Conservation (phyloP, 1,140 invertebrate species). For the Euglossa dilemma region DNA sequence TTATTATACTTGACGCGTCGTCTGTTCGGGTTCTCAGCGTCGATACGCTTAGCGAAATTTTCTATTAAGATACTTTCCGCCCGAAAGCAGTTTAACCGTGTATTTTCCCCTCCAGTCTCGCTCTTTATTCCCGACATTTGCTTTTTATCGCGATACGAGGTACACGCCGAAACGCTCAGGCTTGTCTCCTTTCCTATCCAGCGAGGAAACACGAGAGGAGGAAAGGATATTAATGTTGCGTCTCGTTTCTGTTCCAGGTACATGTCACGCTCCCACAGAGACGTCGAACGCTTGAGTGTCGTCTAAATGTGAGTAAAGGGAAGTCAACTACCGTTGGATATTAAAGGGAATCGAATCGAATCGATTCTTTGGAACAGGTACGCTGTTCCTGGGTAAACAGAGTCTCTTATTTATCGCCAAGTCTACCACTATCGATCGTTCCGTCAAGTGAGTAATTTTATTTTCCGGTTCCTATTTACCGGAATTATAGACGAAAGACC, state of each 20-base stretch:
- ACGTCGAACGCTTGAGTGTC: neutral
- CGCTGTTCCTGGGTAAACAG: neutral
- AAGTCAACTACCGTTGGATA: no score
- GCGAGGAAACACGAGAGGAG: neutral
- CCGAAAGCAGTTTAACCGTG: neutral
- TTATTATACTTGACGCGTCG: constrained; percentile 38
- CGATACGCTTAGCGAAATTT: constrained; percentile 5
- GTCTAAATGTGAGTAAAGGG: neutral
- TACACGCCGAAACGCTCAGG: neutral
- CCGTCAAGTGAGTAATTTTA: no score
- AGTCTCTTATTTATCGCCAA: no score
- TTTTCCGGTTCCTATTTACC: no score
- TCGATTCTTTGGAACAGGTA: neutral
- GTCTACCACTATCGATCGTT: no score
- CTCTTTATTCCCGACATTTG: neutral
- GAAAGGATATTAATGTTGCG: neutral
- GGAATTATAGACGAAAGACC: no score
- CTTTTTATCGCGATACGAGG: neutral
- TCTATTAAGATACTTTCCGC: constrained; percentile 30
- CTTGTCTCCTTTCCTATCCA: no score
- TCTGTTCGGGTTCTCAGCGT: neutral
- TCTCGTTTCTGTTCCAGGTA: constrained; percentile 36
- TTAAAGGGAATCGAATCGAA: no score
- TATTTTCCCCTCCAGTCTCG: neutral
- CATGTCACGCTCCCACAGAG: neutral